These are phyloP conservation scores for Adrianichthys oophorus DNA, from an alignment of 2,797 vertebrate genomes.

Conservation along the genomic window DNA sequence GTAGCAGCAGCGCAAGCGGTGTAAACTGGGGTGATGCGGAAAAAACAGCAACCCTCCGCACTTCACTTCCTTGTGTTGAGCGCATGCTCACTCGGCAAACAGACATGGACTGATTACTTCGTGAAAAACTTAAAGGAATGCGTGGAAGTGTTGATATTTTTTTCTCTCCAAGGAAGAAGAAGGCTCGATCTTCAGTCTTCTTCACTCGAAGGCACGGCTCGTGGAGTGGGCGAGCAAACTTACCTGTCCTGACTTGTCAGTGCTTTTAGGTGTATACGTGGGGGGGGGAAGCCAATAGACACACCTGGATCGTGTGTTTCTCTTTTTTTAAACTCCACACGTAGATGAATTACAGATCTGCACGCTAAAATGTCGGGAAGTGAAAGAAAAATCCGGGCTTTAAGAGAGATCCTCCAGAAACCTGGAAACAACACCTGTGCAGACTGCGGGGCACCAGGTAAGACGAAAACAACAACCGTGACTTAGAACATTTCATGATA, in stretches of 20 bases:
- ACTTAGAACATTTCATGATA: too few species aligned
- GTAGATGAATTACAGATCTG: conserved; percentile 1
- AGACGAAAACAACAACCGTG: neutral
- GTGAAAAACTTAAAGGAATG: neutral
- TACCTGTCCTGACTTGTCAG: conserved; percentile 56
- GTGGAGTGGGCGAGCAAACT: neutral
- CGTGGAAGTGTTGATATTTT: neutral
- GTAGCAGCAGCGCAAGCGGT: too few species aligned
- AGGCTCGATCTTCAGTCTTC: neutral
- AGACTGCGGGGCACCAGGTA: conserved; percentile 78
- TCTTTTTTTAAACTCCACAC: neutral
- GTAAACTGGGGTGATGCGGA: too few species aligned
- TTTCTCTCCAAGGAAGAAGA: neutral
- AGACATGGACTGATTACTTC: too few species aligned
- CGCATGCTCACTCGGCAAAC: too few species aligned
- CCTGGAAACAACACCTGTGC: conserved; percentile 75
- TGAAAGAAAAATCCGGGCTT: conserved; percentile 61
- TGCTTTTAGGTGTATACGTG: neutral
- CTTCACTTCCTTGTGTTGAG: conserved; percentile 65
- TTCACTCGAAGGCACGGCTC: neutral
- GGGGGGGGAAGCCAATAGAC: conserved; percentile 14
- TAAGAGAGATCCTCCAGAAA: conserved; percentile 67
- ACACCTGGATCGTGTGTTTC: conserved; percentile 25
- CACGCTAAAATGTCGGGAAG: conserved; percentile 61
- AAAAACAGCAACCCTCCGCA: conserved; percentile 1